phyloP scores from a whole-genome alignment of 2,113 vertebrate genomes.

The Pachypanchax playfairii region DNA sequence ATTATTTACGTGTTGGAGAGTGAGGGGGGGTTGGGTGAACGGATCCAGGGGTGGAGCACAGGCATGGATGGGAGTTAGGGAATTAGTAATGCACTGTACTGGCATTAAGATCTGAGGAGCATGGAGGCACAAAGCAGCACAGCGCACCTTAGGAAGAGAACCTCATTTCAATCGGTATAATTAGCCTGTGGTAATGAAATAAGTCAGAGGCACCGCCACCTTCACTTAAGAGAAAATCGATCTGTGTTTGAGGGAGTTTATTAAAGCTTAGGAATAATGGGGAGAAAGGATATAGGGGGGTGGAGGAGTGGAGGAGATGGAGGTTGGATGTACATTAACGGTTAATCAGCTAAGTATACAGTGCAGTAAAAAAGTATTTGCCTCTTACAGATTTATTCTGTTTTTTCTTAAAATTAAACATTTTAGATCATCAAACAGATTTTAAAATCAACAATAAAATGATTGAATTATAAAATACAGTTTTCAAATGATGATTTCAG shows the following conservation, averaged over 20 bases:
- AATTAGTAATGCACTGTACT: slow-evolving; percentile 63
- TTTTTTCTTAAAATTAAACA: no score
- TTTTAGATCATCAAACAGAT: no score
- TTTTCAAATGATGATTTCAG: no score
- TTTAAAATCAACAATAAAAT: no score
- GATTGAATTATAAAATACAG: no score
- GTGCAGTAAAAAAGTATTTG: no score
- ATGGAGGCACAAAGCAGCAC: slow-evolving; percentile 51
- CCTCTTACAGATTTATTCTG: no score
- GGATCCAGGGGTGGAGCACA: slow-evolving; percentile 43
- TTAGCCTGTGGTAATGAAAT: slow-evolving; percentile 84
- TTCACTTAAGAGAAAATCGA: slow-evolving; percentile 84
- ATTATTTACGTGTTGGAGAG: slow-evolving; percentile 70
- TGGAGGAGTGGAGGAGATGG: slow-evolving; percentile 35
- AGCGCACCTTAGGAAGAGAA: slow-evolving; percentile 79
- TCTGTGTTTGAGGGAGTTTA: slow-evolving; percentile 82
- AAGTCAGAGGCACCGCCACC: slow-evolving; percentile 82
- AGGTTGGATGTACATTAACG: slow-evolving; percentile 65
- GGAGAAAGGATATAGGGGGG: slow-evolving; percentile 55
- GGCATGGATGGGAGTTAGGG: slow-evolving; percentile 49
- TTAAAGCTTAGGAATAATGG: slow-evolving; percentile 81
- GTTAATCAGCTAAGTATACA: slow-evolving; percentile 71
- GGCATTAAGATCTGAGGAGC: slow-evolving; percentile 61
- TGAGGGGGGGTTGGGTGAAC: slow-evolving; percentile 36
- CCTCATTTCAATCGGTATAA: slow-evolving; percentile 84